Evolutionary conservation across 2,797 vertebrate genomes (phyloP), one percentile per base, ranked within the genome.

Genomic region (Oryzias sinensis): DNA sequence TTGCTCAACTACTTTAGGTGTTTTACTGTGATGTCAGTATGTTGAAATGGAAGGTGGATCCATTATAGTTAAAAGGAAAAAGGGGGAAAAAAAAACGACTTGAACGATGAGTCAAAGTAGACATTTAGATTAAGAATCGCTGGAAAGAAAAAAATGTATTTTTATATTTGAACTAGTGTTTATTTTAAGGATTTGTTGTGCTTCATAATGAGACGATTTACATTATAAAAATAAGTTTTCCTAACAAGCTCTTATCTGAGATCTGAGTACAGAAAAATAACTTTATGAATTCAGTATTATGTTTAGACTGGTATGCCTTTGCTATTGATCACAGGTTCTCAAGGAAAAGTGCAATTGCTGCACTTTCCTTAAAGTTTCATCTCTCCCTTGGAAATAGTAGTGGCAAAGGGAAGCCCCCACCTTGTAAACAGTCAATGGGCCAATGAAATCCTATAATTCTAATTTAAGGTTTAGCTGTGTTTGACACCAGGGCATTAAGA

Each of bases 391-490:
- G 82, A 82, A 84, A 74, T 72, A 70, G 61, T 70, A 56, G 86
- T 88, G 73, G 82, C 72, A 79, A 68, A 84, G 85, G 68, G 56
- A 74, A 63, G 79, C 68, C 75, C 69, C 85, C 53, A 74, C 83
- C 82, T 88, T 87, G 81, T 69, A 87, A 89, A 85, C 83, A 79
- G 84, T 78, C 84, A 91, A 79, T 82, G 85, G 87, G 62, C 47
- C 79, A 87, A 89, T 65, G 81, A 64, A 83, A 91, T 75, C 73
- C 86, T 89, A 87, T 91, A 89, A 85, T 89, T 90, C 79, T 87
- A 89, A 91, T 90, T 91, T 89, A 80, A 76, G 73, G 75, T 88
- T 90, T 87, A 85, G 79, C 61, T 80, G 56, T 64, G 78, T 83
- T 83, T 87, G 89, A 91, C 88, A 62, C 77, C 79, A 50, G 83